These are phyloP conservation scores for Sialia sialis DNA, from an alignment of 2,113 vertebrate species.

Conservation along the genomic window DNA sequence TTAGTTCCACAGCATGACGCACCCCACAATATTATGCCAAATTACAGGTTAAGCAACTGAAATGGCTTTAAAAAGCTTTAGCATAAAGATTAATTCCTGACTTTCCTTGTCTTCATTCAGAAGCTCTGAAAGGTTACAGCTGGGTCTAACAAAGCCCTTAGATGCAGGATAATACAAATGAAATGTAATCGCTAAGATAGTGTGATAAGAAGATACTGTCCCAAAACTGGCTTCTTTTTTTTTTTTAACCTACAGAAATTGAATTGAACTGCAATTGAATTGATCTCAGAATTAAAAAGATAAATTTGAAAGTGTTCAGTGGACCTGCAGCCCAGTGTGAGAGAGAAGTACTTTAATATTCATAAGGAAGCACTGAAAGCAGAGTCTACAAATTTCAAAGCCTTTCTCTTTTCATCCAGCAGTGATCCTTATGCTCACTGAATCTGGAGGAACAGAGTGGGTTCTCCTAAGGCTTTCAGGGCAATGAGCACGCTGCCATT, in stretches of 20 bases:
- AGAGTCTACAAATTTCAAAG: neutral
- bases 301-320: neutral
- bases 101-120: conserved; percentile 32
- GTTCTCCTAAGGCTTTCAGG: neutral
- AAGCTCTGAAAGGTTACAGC: conserved; percentile 43
- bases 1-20: conserved; percentile 59
- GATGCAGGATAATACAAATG: neutral
- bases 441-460: neutral
- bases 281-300: neutral
- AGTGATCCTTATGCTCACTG: neutral
- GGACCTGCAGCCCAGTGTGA: neutral
- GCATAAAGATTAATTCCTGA: conserved; percentile 46
- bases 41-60: conserved; percentile 59
- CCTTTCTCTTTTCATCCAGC: neutral
- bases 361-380: neutral
- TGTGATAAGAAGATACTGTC: neutral
- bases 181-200: neutral
- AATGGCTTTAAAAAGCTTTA: conserved; percentile 45
- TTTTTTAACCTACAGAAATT: neutral
- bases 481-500: fast-evolving
- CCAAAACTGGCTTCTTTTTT: neutral
- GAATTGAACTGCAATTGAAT: neutral
- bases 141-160: conserved; percentile 33
- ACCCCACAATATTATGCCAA: conserved; percentile 51
- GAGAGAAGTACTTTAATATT: neutral